These are phyloP conservation scores for Tethya wilhelma DNA, from an alignment of 37 sponge, comb jelly and placozoan genomes.

Conservation along the genomic window DNA sequence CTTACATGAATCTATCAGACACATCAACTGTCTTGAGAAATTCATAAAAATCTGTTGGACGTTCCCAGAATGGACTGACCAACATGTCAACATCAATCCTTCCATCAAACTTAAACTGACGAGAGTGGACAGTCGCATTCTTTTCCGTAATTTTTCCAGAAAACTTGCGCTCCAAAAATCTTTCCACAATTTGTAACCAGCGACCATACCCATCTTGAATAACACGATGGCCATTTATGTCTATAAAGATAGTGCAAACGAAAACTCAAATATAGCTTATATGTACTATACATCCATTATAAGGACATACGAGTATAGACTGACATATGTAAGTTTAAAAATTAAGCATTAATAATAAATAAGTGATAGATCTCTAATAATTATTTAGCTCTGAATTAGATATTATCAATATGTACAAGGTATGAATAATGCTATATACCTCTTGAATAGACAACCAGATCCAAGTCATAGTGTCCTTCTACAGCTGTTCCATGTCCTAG, in stretches of 20 bases:
- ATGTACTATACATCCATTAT: too few relatives aligned
- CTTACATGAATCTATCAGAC: background rate
- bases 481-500: conserved; percentile 64
- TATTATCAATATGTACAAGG: too few relatives aligned
- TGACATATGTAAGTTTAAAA: too few relatives aligned
- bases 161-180: background rate
- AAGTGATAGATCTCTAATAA: too few relatives aligned
- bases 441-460: conserved; percentile 39
- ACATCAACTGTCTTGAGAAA: conserved; percentile 9
- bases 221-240: conserved; percentile 8
- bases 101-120: conserved; percentile 15
- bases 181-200: conserved; percentile 7
- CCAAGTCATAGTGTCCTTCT: conserved; percentile 50
- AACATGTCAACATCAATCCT: conserved; percentile 53
- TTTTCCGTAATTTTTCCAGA: background rate
- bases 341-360: too few relatives aligned
- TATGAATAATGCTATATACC: too few relatives aligned
- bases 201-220: background rate
- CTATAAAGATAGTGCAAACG: conserved; percentile 1
- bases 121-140: background rate
- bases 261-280: too few relatives aligned
- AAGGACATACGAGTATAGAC: too few relatives aligned
- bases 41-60: conserved; percentile 7
- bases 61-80: conserved; percentile 49
- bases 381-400: too few relatives aligned